These are phyloP conservation scores for Pseudochromis fuscus DNA, from an alignment of 2,797 vertebrate species.

Conservation along the genomic window DNA sequence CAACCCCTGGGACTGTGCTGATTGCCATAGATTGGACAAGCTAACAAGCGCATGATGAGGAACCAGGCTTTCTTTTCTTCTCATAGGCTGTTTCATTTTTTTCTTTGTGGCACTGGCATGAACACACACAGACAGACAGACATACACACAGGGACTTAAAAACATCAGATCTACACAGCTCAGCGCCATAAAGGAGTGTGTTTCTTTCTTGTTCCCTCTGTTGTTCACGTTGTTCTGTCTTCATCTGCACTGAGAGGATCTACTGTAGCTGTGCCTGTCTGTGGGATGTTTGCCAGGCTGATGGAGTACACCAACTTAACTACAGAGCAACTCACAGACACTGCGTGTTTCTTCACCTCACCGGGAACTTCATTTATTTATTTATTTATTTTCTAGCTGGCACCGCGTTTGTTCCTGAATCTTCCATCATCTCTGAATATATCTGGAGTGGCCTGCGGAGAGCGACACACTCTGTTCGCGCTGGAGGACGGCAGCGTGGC, in stretches of 20 bases:
- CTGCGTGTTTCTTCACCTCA: constrained; percentile 75
- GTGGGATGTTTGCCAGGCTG: constrained; percentile 73
- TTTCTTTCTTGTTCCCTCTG: constrained; percentile 79
- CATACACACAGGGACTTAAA: constrained; percentile 83
- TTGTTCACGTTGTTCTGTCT: constrained; percentile 74
- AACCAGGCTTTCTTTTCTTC: constrained; percentile 89
- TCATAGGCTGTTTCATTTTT: constrained; percentile 85
- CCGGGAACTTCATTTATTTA: constrained; percentile 78
- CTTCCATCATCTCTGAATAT: constrained; percentile 82
- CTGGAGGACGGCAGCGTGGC: constrained; percentile 82
- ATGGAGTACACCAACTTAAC: constrained; percentile 77
- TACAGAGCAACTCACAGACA: constrained; percentile 68
- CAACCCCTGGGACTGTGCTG: constrained; percentile 97
- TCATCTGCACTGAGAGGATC: constrained; percentile 78
- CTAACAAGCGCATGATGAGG: constrained; percentile 99
- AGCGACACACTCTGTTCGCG: constrained; percentile 81
- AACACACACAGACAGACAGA: constrained; percentile 84
- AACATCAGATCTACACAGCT: constrained; percentile 83
- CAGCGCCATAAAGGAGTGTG: constrained; percentile 85
- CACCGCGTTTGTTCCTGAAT: constrained; percentile 81
- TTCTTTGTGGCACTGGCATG: constrained; percentile 85
- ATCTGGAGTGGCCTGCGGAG: constrained; percentile 84
- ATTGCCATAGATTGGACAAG: constrained; percentile 99
- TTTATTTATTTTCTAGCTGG: constrained; percentile 78
- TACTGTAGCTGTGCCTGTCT: constrained; percentile 68